These are phyloP conservation scores for Hemicrepidius hirtus DNA, from an alignment of 2,888 invertebrate genomes.

Conservation along the genomic window DNA sequence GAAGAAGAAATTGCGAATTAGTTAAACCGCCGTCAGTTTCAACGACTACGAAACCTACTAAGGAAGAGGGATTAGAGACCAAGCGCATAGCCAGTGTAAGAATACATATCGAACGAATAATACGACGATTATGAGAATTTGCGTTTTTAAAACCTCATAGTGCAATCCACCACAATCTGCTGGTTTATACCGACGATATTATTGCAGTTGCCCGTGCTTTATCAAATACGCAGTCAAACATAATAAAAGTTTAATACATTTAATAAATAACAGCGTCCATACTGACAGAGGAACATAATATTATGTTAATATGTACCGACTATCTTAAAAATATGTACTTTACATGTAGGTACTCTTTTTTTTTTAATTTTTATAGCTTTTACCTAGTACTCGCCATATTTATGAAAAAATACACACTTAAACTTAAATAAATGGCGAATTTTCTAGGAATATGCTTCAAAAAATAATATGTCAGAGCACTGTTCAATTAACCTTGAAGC, in stretches of 20 bases:
- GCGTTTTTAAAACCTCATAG: constrained; percentile 49
- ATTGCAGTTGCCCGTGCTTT: constrained; percentile 42
- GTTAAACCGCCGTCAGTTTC: constrained; percentile 56
- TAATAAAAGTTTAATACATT: background rate
- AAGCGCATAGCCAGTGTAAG: constrained; percentile 54
- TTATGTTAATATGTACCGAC: too few species aligned
- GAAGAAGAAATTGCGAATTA: constrained; percentile 45
- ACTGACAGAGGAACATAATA: too few species aligned
- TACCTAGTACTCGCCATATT: too few species aligned
- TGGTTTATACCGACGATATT: constrained; percentile 38
- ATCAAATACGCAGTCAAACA: constrained; percentile 24
- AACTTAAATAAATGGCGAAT: too few species aligned
- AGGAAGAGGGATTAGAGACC: constrained; percentile 50
- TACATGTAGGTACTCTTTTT: too few species aligned
- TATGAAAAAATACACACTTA: too few species aligned
- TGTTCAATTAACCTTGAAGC: too few species aligned
- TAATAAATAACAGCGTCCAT: too few species aligned
- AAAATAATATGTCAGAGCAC: too few species aligned
- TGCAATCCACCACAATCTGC: constrained; percentile 37
- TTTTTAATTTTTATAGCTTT: too few species aligned
- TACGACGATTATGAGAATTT: constrained; percentile 55
- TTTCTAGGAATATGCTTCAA: too few species aligned
- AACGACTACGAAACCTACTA: constrained; percentile 37
- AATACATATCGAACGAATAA: constrained; percentile 58
- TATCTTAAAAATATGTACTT: too few species aligned